Evolutionary conservation across 2,797 vertebrate species (phyloP).

Genomic region (Lutra lutra): DNA sequence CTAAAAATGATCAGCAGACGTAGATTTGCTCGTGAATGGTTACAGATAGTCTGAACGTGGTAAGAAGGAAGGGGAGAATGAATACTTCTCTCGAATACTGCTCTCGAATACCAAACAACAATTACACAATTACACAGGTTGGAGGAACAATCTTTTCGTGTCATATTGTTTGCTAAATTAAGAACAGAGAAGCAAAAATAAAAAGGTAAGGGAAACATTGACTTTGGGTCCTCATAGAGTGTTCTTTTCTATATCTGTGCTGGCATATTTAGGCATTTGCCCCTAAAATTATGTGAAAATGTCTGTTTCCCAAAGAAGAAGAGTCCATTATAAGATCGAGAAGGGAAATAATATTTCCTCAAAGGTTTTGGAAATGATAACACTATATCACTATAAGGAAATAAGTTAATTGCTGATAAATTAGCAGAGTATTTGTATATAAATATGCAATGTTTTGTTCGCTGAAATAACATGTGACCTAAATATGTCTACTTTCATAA

Average conservation of each 20-base stretch:
- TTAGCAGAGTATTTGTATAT: not conserved
- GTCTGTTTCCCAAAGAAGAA: not conserved
- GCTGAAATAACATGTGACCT: not conserved
- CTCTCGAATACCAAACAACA: not conserved
- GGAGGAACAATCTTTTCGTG: not conserved
- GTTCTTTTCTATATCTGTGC: not conserved
- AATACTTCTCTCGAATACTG: not conserved
- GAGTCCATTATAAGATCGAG: not conserved
- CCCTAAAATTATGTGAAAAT: not conserved
- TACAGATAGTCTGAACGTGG: not conserved
- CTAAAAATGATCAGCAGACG: not conserved
- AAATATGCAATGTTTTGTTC: not conserved
- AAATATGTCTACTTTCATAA: not conserved
- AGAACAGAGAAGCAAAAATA: not conserved
- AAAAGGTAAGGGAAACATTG: not conserved
- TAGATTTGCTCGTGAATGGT: not conserved
- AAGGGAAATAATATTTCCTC: conserved; percentile 8
- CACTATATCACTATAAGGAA: not conserved
- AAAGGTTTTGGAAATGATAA: not conserved
- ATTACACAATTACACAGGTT: not conserved
- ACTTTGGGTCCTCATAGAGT: too few relatives aligned
- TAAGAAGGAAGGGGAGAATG: not conserved
- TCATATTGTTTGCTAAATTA: not conserved
- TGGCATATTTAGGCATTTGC: not conserved
- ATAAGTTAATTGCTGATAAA: not conserved